Conservation (phyloP, 2,113 vertebrate genomes). For the Hemiscyllium ocellatum region DNA sequence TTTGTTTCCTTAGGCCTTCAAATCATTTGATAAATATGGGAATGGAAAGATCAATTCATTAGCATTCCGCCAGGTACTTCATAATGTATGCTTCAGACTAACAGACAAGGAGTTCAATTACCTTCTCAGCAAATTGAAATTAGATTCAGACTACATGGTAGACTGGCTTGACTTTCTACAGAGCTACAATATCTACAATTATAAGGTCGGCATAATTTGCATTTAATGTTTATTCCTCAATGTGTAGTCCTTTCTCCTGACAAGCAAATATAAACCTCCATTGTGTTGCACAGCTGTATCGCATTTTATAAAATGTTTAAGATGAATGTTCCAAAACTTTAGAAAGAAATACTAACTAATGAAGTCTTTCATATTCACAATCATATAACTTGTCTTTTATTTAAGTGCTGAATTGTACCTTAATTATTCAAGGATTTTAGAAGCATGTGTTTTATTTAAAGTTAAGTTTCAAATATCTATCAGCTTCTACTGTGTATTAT, state of each 20-base stretch:
- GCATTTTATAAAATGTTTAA: neutral
- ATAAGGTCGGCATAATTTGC: slow-evolving; percentile 47
- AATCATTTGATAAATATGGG: slow-evolving; percentile 51
- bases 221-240: neutral
- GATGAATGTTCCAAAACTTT: neutral
- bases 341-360: neutral
- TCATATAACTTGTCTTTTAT: neutral
- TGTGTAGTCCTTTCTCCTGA: neutral
- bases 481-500: neutral
- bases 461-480: neutral
- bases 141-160: slow-evolving; percentile 47
- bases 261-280: neutral
- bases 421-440: neutral
- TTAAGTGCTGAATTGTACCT: neutral
- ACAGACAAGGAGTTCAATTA: slow-evolving; percentile 55
- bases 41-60: slow-evolving; percentile 49
- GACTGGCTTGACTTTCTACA: slow-evolving; percentile 60
- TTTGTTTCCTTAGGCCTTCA: slow-evolving; percentile 52
- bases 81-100: slow-evolving; percentile 55
- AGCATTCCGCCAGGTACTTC: slow-evolving; percentile 58
- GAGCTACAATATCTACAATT: slow-evolving; percentile 45
- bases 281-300: neutral
- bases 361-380: neutral
- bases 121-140: slow-evolving; percentile 53
- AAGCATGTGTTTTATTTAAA: neutral